Conservation (phyloP, 1,140 invertebrate species). For the Camponotus pennsylvanicus region DNA sequence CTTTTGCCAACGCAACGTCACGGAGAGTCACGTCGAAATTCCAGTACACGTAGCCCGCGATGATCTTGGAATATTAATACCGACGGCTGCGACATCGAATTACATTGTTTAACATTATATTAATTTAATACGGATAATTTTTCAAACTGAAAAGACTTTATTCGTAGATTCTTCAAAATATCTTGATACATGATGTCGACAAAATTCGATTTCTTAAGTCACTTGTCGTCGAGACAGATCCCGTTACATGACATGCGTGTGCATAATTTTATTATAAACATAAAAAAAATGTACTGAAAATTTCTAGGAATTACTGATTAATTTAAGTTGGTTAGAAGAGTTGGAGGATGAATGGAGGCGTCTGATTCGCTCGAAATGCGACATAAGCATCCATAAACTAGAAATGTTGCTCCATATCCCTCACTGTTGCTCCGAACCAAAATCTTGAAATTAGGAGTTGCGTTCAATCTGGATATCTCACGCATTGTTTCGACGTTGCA, state of each 20-base stretch:
- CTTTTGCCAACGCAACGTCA: slow-evolving; percentile 59
- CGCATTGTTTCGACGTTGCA: slow-evolving; percentile 25
- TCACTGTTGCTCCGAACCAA: neutral
- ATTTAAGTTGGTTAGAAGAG: neutral
- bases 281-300: neutral
- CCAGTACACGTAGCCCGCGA: slow-evolving; percentile 51
- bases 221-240: neutral
- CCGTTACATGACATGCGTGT: neutral
- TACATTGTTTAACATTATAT: slow-evolving; percentile 38
- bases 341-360: neutral
- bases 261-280: slow-evolving; percentile 9
- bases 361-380: neutral
- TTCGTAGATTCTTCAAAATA: slow-evolving; percentile 14
- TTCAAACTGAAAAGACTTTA: slow-evolving; percentile 13
- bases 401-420: too few species aligned
- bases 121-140: neutral
- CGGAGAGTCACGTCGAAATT: slow-evolving; percentile 63
- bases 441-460: neutral
- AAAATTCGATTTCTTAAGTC: slow-evolving; percentile 9
- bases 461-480: slow-evolving; percentile 24
- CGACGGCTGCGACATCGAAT: slow-evolving; percentile 30
- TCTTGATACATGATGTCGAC: neutral
- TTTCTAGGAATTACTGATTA: neutral
- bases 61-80: slow-evolving; percentile 55
- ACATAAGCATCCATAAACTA: neutral